Evolutionary conservation across 1,140 invertebrate species (phyloP), one percentile per base, ranked within the genome.

Genomic region (Eufriesea mexicana): DNA sequence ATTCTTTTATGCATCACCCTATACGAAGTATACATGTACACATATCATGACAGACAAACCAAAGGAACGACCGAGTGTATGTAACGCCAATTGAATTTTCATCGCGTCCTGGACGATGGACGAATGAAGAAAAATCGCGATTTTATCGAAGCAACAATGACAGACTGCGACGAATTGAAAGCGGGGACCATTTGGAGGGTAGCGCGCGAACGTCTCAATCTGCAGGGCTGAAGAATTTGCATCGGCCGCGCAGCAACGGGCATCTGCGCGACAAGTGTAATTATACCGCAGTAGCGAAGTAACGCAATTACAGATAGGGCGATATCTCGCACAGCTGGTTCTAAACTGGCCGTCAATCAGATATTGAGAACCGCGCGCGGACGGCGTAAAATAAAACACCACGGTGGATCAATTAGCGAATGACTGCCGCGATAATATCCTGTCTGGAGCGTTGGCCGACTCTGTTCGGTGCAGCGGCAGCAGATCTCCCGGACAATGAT

Each of bases 341-440:
- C 49, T 51, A 28, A 18, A 10, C 49, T 23, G n/a, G 5, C 12
- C 28, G 49, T 59, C 72, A 66, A 85, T 80, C 66, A 73, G 76
- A 83, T 80, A 89, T 91, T 93, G 90, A 91, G 92, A 91, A 92
- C 88, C 91, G 90, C 86, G 87, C 72, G 49, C 62, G 25, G 25
- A 84, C 77, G 84, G 91, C 88, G 90, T 91, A 90, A 91, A 92
- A 91, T 92, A 89, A 92, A 93, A 91, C 86, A 90, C 83, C 86
- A 89, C 91, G 89, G 91, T 92, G 90, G 85, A 93, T 93, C 92
- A 93, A 93, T 94, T 94, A 93, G 91, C 85, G 89, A 93, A 92
- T 91, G 91, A 93, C 90, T 84, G 90, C 90, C 86, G 89, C 91
- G 91, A 91, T 91, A 91, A 92, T 93, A 93, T 93, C 91, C 92